Evolutionary conservation across 2,113 vertebrate species (phyloP).

Genomic region (Aspiorhynchus laticeps): DNA sequence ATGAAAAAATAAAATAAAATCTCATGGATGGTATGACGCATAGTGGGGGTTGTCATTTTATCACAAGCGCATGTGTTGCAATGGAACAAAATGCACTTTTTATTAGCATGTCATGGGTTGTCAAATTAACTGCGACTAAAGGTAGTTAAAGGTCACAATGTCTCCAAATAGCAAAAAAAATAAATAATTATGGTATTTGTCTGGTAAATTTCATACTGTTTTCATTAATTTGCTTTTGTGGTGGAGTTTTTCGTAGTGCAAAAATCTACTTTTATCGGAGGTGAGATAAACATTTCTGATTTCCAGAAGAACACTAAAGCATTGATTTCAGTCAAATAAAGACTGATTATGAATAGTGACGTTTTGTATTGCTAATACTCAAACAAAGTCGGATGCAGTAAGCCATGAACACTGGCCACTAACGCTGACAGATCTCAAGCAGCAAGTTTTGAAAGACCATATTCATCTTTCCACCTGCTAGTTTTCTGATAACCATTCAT

Average conservation of each 20-base stretch:
- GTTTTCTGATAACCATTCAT: constrained; percentile 48
- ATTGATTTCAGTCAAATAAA: neutral
- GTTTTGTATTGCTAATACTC: neutral
- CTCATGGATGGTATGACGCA: neutral
- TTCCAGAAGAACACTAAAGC: neutral
- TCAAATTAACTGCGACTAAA: neutral
- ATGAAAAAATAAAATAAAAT: neutral
- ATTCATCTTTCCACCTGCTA: constrained; percentile 37
- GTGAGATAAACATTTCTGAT: too few relatives aligned
- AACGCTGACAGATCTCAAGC: constrained; percentile 21
- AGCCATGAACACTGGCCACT: constrained; percentile 9
- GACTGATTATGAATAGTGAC: neutral
- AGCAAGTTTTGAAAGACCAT: constrained; percentile 4
- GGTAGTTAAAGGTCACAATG: neutral
- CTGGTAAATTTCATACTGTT: neutral
- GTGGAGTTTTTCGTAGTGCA: neutral
- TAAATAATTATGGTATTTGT: neutral
- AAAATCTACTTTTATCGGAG: too few relatives aligned
- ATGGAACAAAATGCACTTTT: neutral
- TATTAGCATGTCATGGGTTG: neutral
- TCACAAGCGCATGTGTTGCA: neutral
- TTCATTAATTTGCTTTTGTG: neutral
- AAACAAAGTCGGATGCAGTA: neutral
- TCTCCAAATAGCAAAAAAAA: neutral
- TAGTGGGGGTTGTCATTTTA: neutral